Base-by-base conservation (phyloP, 2,797 vertebrate genomes). In the Clarias pachynema region DNA sequence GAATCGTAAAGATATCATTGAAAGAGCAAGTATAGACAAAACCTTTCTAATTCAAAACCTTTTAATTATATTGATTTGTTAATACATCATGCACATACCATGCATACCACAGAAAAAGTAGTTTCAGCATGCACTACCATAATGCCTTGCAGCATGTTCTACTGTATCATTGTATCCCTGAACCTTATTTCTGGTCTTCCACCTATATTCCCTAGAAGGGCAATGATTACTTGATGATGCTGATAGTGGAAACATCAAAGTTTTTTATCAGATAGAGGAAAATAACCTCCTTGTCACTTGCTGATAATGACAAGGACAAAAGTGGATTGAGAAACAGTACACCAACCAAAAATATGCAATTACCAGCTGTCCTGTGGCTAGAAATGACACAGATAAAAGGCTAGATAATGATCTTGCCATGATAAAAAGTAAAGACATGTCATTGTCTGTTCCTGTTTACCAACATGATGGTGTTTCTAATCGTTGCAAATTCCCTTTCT, bases 291-390 rank as follows among this genome's bases (percentile, higher is more conserved):
- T 60, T n/a, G 22, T 14, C 59, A n/a, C 24, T 79, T 79, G 5
- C 49, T 79, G 77, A 79, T 62, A 63, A 62, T 63, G 77, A 79
- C 77, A 79, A 60, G 57, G 75, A 60, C 22, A 78, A 79, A n/a
- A 9, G 12, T 1, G 22, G 22, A 62, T 59, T 59, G 56, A 34
- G 74, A 77, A 57, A 22, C 18, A 0, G 56, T 37, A 77, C 22
- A 57, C 74, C 53, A 31, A 59, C 53, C 8, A 1, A 59, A 34
- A 26, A 59, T 57, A 57, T 59, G 20, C 22, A 79, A n/a, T 79
- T 60, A 79, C n/a, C 31, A 79, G 57, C 34, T 62, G 29, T 37
- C 10, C 14, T 62, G 26, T 20, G n/a, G 16, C 49, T 77, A 8
- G 18, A 77, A 59, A 77, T 59, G 73, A 75, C 53, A 34, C 18